These are phyloP conservation scores for Calliscelio sp. DNA, from an alignment of 2,888 invertebrate species.

Conservation along the genomic window DNA sequence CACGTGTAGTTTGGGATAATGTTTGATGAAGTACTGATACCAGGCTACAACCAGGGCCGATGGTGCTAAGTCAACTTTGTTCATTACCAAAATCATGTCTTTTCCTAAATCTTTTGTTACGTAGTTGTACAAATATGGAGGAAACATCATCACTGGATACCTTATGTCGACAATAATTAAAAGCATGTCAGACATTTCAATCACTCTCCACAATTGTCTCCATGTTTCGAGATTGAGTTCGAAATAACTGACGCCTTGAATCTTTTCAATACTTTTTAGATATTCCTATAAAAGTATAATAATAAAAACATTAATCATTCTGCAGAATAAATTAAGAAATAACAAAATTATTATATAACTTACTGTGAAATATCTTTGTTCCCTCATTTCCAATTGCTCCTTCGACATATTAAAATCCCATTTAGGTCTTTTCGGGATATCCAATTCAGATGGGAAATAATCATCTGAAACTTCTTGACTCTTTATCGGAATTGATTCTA, in stretches of 20 bases:
- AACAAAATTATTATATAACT: slow-evolving; percentile 76
- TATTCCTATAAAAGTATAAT: slow-evolving; percentile 89
- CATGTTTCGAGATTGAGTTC: slow-evolving; percentile 98
- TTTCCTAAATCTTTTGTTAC: slow-evolving; percentile 92
- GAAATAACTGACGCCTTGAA: slow-evolving; percentile 92
- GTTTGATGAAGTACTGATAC: slow-evolving; percentile 91
- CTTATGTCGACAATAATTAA: slow-evolving; percentile 95
- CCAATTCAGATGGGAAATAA: slow-evolving; percentile 90
- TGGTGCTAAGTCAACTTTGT: slow-evolving; percentile 96
- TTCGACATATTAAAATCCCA: slow-evolving; percentile 93
- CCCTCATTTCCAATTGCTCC: slow-evolving; percentile 91
- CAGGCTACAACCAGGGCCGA: slow-evolving; percentile 94
- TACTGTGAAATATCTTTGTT: slow-evolving; percentile 94
- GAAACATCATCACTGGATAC: slow-evolving; percentile 94
- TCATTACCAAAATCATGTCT: slow-evolving; percentile 94
- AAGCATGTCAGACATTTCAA: slow-evolving; percentile 97
- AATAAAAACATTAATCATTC: too few species aligned
- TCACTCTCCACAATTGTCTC: slow-evolving; percentile 97
- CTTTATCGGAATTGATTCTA: slow-evolving; percentile 87
- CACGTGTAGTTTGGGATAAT: slow-evolving; percentile 91
- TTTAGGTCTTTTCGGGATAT: slow-evolving; percentile 94
- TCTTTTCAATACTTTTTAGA: slow-evolving; percentile 89
- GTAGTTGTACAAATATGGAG: slow-evolving; percentile 94
- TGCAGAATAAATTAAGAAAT: not conserved
- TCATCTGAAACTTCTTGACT: slow-evolving; percentile 90